Conservation (phyloP, 2,888 invertebrate species). For the Hirtodrosophila cameraria region DNA sequence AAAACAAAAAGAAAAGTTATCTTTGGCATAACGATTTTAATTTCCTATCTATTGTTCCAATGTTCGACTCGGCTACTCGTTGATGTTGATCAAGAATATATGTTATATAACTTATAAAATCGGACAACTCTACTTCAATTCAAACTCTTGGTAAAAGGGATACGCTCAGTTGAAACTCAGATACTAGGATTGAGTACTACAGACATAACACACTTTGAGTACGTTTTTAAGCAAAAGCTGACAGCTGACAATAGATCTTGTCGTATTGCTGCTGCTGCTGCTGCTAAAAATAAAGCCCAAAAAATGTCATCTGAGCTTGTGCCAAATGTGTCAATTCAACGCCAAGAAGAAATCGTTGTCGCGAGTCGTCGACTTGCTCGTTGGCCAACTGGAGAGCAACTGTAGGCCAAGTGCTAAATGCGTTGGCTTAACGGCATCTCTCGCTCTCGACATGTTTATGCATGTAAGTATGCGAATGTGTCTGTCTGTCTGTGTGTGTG, state of each 20-base stretch:
- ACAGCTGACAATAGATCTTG: conserved; percentile 14
- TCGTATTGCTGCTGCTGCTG: conserved; percentile 5
- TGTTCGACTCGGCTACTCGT: too few species aligned
- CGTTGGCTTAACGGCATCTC: conserved; percentile 50
- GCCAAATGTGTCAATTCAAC: conserved; percentile 69
- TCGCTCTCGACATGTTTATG: conserved; percentile 32
- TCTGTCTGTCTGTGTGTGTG: conserved; percentile 29
- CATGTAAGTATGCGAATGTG: too few species aligned
- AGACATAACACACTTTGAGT: too few species aligned
- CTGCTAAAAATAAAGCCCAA: conserved; percentile 21
- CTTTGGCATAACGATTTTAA: too few species aligned
- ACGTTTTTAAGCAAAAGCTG: conserved; percentile 30
- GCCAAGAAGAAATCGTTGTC: conserved; percentile 12
- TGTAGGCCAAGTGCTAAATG: conserved; percentile 54
- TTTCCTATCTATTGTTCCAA: too few species aligned
- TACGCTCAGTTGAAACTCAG: too few species aligned
- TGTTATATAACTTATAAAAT: too few species aligned
- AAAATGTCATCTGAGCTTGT: conserved; percentile 36
- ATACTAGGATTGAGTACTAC: too few species aligned
- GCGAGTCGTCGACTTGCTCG: conserved; percentile 7
- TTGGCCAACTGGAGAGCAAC: conserved; percentile 15
- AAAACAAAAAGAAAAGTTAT: too few species aligned
- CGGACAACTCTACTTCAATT: too few species aligned
- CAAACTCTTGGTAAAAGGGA: too few species aligned
- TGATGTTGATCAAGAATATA: too few species aligned